Conservation (phyloP, 2,113 vertebrate genomes). For the Cinclus mexicanus region DNA sequence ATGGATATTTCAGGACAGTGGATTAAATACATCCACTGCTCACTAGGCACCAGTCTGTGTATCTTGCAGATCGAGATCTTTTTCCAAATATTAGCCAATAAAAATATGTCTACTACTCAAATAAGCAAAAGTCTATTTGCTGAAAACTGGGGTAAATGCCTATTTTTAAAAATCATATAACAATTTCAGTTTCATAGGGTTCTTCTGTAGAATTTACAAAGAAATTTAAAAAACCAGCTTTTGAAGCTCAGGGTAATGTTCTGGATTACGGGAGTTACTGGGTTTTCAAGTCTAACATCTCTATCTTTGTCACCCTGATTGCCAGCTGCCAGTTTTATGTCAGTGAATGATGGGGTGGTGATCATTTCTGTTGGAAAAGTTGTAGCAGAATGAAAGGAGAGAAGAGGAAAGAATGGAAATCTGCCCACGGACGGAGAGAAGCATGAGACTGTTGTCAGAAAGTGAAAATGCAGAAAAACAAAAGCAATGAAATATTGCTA, state of each 20-base stretch:
- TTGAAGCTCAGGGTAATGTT: neutral
- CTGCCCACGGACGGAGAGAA: accelerated
- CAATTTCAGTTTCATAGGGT: neutral
- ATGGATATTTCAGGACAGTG: neutral
- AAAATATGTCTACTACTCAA: neutral
- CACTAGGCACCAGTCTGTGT: neutral
- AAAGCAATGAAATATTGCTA: neutral
- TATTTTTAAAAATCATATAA: neutral
- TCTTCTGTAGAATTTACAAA: neutral
- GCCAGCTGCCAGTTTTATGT: neutral
- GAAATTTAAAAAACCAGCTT: neutral
- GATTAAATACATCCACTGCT: neutral
- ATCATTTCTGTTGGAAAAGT: neutral
- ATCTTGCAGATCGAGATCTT: neutral
- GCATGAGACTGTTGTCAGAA: neutral
- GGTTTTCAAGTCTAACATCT: neutral
- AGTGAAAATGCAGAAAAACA: neutral
- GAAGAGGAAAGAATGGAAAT: neutral
- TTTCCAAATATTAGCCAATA: neutral
- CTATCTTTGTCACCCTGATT: neutral
- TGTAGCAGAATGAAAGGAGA: neutral
- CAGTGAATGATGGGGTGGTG: neutral
- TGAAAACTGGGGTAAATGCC: neutral
- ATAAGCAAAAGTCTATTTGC: neutral
- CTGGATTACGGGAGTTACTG: neutral